Base-by-base conservation (phyloP, 2,797 vertebrate species). In the Poeciliopsis gracilis region DNA sequence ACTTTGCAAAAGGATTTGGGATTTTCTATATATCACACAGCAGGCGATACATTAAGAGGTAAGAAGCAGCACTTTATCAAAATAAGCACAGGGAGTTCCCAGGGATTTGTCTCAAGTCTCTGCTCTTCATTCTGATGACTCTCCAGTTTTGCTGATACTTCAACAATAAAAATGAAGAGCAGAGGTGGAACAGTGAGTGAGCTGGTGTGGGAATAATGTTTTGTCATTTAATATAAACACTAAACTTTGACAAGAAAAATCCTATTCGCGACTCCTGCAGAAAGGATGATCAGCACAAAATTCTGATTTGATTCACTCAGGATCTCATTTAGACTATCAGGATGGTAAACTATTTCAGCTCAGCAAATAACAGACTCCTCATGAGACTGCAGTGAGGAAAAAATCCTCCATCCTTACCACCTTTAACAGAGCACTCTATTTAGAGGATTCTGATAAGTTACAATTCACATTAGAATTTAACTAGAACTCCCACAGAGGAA, bases 221-320 rank as follows among this genome's bases (percentile, higher is more conserved):
- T 43, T 69, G 38, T 71, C 25, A 71, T 28, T 46, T 46, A 71
- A 71, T 71, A 12, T 71, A 71, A 71, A 71, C 38, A 43, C 23
- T 70, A 43, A 70, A 46, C 43, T 28, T 71, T 45, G 43, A 71
- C 46, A 46, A 45, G 41, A 28, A 16, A 70, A 67, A 38, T 11
- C 20, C 7, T 23, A 25, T 12, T 25, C 4, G 23, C 18, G 36
- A 67, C 63, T 67, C 20, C 36, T 13, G 36, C 11, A 41, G 38
- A 67, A 67, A 25, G 63, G 36, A 67, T 25, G 20, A 67, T 67
- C 63, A 67, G 63, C 36, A 67, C 20, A 38, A 67, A 25, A 67
- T 38, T 67, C 63, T 41, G 36, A 4, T 41, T 36, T 67, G 67
- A 70, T 43, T 43, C 23, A 43, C 25, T 70, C 41, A 43, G 67